These are phyloP conservation scores for Drosophila vallismaia DNA, from an alignment of 2,888 invertebrate genomes.

Conservation along the genomic window DNA sequence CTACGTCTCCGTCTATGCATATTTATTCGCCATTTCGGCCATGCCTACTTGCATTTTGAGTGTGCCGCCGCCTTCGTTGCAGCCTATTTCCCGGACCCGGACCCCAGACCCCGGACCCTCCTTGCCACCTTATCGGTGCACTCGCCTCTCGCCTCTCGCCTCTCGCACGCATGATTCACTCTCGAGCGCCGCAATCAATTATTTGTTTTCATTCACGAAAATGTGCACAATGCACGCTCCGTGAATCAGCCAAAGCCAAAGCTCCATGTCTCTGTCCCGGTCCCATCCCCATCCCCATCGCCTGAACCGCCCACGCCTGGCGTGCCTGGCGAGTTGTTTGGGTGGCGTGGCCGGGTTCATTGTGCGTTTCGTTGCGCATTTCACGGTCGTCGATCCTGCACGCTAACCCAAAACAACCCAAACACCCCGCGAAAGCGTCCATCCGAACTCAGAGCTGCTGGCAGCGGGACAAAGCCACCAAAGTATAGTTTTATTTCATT, in stretches of 20 bases:
- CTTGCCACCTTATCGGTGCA: too few relatives aligned
- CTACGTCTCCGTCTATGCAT: conserved; percentile 39
- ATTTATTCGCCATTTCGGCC: conserved; percentile 65
- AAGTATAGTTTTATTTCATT: too few relatives aligned
- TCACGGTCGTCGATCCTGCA: conserved; percentile 79
- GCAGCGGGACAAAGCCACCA: conserved; percentile 20
- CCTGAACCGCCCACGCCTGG: conserved; percentile 7
- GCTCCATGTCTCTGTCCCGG: not conserved
- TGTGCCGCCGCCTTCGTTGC: conserved; percentile 42
- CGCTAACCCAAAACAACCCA: conserved; percentile 12
- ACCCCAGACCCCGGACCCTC: not conserved
- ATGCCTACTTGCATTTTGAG: conserved; percentile 53
- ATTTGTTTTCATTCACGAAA: conserved; percentile 70
- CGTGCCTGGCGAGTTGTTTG: conserved; percentile 12
- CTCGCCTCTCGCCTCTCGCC: not conserved
- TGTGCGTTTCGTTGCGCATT: conserved; percentile 76
- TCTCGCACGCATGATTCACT: conserved; percentile 71
- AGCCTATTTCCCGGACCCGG: conserved; percentile 56
- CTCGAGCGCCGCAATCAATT: conserved; percentile 59
- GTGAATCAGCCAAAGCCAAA: conserved; percentile 52
- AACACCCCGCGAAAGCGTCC: conserved; percentile 26
- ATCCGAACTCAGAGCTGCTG: conserved; percentile 2
- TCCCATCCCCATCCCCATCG: conserved; percentile 7
- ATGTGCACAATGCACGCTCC: conserved; percentile 62
- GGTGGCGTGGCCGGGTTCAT: conserved; percentile 61